phyloP scores from a whole-genome alignment of 2,113 vertebrate species.

The Rhineura floridana region DNA sequence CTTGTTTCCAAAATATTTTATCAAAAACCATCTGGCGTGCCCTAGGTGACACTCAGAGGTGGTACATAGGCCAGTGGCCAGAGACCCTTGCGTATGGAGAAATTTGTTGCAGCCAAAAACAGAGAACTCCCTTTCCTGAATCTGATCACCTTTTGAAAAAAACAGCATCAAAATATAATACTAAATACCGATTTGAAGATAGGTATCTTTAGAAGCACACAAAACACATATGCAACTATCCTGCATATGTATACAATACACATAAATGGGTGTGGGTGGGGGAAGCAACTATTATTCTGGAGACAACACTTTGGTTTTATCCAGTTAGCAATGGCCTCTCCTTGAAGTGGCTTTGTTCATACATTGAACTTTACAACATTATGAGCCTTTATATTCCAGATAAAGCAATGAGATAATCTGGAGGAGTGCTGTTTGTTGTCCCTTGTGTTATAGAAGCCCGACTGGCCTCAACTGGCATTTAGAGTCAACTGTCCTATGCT shows the following conservation, averaged over 20 bases:
- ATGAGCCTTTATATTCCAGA: too few relatives aligned
- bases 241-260: accelerated
- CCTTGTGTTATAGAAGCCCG: too few relatives aligned
- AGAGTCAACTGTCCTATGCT: too few relatives aligned
- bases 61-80: too few relatives aligned
- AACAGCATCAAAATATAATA: background rate
- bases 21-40: background rate
- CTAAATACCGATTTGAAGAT: background rate
- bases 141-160: background rate
- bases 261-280: background rate
- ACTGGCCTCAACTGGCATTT: too few relatives aligned
- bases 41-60: too few relatives aligned
- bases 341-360: background rate
- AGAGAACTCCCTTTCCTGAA: background rate
- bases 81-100: background rate
- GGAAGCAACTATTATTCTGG: background rate
- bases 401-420: too few relatives aligned
- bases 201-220: background rate
- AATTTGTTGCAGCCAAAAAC: background rate
- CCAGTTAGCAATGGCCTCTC: background rate
- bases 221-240: background rate
- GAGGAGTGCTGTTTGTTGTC: too few relatives aligned
- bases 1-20: background rate
- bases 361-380: background rate
- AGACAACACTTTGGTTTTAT: background rate